Percentiles rank a stretch among this genome's conserved stretches.
These are phyloP conservation scores for Catharus fuscescens DNA, from an alignment of 2,113 vertebrate genomes.

Conservation along the genomic window DNA sequence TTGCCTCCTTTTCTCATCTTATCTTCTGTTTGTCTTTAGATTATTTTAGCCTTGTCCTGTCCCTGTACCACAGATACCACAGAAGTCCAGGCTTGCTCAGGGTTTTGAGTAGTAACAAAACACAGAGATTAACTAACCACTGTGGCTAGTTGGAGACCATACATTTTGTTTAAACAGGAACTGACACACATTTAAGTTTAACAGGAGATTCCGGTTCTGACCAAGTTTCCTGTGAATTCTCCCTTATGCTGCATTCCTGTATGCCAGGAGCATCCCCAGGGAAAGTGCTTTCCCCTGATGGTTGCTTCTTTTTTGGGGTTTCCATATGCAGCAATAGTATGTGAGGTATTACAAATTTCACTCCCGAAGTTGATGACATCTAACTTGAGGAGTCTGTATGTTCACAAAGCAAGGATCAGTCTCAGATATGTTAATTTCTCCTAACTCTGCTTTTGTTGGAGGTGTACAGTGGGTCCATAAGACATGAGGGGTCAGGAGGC, in stretches of 20 bases:
- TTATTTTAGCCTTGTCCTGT: background rate
- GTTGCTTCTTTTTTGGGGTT: background rate
- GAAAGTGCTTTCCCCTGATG: background rate
- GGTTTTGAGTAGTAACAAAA: background rate
- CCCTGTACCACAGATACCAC: background rate
- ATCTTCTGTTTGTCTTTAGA: background rate
- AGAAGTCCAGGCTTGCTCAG: background rate
- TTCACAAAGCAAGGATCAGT: background rate
- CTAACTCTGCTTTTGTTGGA: background rate
- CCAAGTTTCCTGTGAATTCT: background rate
- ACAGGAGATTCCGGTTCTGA: background rate
- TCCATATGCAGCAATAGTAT: background rate
- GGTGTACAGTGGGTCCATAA: background rate
- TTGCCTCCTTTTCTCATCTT: background rate
- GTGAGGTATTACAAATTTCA: background rate
- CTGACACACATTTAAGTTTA: background rate
- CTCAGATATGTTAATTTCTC: background rate
- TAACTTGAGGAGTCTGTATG: background rate
- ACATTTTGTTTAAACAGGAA: conserved; percentile 7
- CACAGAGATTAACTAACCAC: background rate
- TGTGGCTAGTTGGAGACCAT: background rate
- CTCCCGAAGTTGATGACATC: background rate
- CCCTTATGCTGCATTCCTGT: background rate
- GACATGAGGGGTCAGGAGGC: rapidly evolving
- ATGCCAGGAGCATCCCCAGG: background rate